These are phyloP conservation scores for Trichogramma dendrolimi DNA, from an alignment of 2,888 invertebrate species.

Conservation along the genomic window DNA sequence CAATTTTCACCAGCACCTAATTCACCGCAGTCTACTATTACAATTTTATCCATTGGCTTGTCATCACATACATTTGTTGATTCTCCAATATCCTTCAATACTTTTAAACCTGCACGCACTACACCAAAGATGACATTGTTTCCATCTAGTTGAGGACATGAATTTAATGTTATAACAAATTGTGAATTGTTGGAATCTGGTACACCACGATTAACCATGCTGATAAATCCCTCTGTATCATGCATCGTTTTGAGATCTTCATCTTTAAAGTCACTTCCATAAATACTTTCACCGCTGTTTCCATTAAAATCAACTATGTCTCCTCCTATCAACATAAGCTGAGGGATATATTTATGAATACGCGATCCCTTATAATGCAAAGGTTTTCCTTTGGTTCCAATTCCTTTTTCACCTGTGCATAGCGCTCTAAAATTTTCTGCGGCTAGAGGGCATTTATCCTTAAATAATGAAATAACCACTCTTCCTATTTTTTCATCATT, in stretches of 20 bases:
- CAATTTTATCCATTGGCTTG: constrained; percentile 54
- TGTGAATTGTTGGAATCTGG: constrained; percentile 89
- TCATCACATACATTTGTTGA: constrained; percentile 58
- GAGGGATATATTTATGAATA: constrained; percentile 80
- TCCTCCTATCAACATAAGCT: constrained; percentile 87
- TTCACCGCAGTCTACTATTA: constrained; percentile 67
- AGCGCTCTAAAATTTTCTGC: constrained; percentile 88
- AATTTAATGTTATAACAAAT: constrained; percentile 81
- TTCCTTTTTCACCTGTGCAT: constrained; percentile 86
- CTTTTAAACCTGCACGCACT: constrained; percentile 71
- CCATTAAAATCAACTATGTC: constrained; percentile 78
- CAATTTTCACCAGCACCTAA: constrained; percentile 59
- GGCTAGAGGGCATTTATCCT: constrained; percentile 78
- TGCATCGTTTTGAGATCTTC: constrained; percentile 74
- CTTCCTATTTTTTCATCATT: constrained; percentile 71
- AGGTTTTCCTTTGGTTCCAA: constrained; percentile 65
- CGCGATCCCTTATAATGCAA: constrained; percentile 78
- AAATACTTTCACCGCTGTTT: constrained; percentile 89
- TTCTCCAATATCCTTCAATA: constrained; percentile 68
- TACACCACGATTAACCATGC: constrained; percentile 75
- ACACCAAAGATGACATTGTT: constrained; percentile 79
- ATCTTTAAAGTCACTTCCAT: constrained; percentile 84
- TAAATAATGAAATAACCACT: constrained; percentile 80
- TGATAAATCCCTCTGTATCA: constrained; percentile 64
- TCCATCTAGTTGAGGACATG: constrained; percentile 73